Evolutionary conservation across 2,797 vertebrate species (phyloP).

Genomic region (Hozukius guyotensis): DNA sequence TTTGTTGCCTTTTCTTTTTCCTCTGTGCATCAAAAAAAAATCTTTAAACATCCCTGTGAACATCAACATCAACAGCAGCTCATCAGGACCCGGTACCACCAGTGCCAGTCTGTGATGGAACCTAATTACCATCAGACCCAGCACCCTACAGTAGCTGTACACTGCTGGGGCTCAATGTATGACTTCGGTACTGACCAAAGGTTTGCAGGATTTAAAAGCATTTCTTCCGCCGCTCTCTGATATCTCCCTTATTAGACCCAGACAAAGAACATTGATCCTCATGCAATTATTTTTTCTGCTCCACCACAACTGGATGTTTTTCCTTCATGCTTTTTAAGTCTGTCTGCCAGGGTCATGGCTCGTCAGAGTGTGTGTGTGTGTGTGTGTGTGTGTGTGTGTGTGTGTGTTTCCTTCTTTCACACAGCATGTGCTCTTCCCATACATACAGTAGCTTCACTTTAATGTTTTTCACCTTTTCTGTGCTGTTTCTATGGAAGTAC

Average conservation of each 20-base stretch:
- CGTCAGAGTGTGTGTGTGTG: constrained; percentile 28
- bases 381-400: neutral
- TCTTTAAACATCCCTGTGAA: constrained; percentile 46
- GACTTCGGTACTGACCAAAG: constrained; percentile 48
- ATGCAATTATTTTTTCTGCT: constrained; percentile 68
- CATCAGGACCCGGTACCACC: constrained; percentile 36
- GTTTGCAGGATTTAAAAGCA: constrained; percentile 56
- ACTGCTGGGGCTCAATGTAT: constrained; percentile 27
- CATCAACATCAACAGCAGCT: constrained; percentile 33
- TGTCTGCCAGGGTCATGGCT: constrained; percentile 29
- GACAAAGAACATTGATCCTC: constrained; percentile 66
- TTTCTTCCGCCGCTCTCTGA: constrained; percentile 47
- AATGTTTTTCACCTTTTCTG: neutral
- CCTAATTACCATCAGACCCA: constrained; percentile 60
- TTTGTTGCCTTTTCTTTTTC: constrained; percentile 15
- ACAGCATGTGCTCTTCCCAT: neutral
- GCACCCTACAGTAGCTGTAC: constrained; percentile 23
- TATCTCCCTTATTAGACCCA: constrained; percentile 63
- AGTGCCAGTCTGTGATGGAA: constrained; percentile 34
- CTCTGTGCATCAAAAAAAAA: constrained; percentile 41
- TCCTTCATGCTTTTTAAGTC: constrained; percentile 52
- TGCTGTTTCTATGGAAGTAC: constrained; percentile 1
- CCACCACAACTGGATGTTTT: constrained; percentile 52
- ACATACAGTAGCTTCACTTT: neutral
- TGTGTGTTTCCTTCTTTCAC: neutral